phyloP scores from a whole-genome alignment of 2,888 invertebrate species.

The Dicroscelio sp. region DNA sequence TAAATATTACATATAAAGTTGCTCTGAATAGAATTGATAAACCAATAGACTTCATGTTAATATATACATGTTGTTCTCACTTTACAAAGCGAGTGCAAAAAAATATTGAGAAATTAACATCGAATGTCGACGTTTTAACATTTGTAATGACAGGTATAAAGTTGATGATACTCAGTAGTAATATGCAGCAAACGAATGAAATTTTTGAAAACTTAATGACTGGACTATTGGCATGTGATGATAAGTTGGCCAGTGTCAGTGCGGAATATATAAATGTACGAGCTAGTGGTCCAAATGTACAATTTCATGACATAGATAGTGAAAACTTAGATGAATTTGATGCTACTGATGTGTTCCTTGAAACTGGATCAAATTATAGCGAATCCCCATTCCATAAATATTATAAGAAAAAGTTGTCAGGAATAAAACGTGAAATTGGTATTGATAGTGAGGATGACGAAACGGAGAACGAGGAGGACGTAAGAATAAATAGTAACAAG shows the following conservation, averaged over 20 bases:
- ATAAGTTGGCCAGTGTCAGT: not conserved
- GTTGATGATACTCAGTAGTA: not conserved
- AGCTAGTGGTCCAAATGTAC: not conserved
- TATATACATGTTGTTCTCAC: constrained; percentile 13
- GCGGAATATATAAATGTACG: not conserved
- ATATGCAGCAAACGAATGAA: not conserved
- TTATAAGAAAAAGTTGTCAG: not conserved
- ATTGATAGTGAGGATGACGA: not conserved
- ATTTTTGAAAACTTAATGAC: constrained; percentile 5
- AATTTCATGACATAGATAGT: not conserved
- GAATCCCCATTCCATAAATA: not conserved
- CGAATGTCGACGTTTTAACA: not conserved
- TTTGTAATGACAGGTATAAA: not conserved
- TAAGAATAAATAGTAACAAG: not conserved
- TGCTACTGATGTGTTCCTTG: not conserved
- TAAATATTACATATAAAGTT: not conserved
- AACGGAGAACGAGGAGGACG: not conserved
- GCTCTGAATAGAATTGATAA: not conserved
- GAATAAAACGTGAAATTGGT: not conserved
- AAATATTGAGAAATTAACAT: constrained; percentile 12
- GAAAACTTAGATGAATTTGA: not conserved
- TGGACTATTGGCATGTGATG: not conserved
- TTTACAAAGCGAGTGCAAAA: not conserved
- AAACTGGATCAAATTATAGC: not conserved
- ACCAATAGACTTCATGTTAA: constrained; percentile 4